These are phyloP conservation scores for Hirtodrosophila alboralis DNA, from an alignment of 2,888 invertebrate genomes.

Conservation along the genomic window DNA sequence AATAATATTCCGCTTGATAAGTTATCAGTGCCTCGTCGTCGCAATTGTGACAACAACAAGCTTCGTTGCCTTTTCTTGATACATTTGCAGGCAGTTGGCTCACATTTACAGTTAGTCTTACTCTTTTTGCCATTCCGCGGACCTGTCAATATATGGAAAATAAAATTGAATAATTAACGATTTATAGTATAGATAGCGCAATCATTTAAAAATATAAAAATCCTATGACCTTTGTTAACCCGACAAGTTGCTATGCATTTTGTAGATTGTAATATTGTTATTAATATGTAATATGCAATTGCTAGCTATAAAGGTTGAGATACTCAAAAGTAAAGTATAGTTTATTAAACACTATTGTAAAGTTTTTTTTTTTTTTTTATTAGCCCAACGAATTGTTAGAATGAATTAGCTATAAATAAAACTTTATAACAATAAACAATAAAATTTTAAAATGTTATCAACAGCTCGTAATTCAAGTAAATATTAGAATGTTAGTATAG, in stretches of 20 bases:
- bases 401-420: too few relatives aligned
- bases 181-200: neutral
- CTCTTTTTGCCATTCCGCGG: conserved; percentile 47
- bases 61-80: conserved; percentile 40
- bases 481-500: too few relatives aligned
- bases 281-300: too few relatives aligned
- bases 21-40: conserved; percentile 61
- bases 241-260: neutral
- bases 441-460: too few relatives aligned
- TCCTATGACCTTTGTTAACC: too few relatives aligned
- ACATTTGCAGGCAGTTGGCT: conserved; percentile 75
- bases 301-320: too few relatives aligned
- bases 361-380: too few relatives aligned
- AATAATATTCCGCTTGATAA: conserved; percentile 74
- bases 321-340: too few relatives aligned
- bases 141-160: conserved; percentile 47
- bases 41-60: conserved; percentile 59
- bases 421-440: too few relatives aligned
- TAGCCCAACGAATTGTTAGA: too few relatives aligned
- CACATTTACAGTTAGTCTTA: conserved; percentile 72
- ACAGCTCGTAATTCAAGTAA: too few relatives aligned
- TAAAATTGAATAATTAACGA: neutral
- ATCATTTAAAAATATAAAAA: neutral
- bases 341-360: too few relatives aligned
- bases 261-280: conserved; percentile 1